Conservation (phyloP, 2,888 invertebrate genomes). For the Syritta pipiens region DNA sequence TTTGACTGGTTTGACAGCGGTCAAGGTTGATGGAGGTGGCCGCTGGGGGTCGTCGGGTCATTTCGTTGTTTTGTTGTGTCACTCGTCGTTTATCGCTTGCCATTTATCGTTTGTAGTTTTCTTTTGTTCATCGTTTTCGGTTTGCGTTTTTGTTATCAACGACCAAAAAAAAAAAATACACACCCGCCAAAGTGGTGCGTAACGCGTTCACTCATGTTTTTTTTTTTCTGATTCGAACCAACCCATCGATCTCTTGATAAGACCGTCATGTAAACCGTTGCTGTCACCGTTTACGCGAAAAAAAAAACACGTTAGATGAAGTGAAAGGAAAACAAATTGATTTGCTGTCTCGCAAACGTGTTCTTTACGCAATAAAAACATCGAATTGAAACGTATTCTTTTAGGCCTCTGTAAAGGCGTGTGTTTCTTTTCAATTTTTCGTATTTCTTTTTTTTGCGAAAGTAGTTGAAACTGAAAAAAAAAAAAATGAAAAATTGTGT, state of each 20-base stretch:
- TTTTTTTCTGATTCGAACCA: neutral
- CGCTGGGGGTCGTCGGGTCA: too few relatives aligned
- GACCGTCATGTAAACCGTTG: too few relatives aligned
- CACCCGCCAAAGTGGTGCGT: slow-evolving; percentile 1
- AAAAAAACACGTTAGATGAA: slow-evolving; percentile 11
- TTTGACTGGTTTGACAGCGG: slow-evolving; percentile 8
- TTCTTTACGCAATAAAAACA: neutral
- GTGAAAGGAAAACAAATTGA: slow-evolving; percentile 65
- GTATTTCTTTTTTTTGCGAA: slow-evolving; percentile 23
- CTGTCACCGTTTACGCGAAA: neutral
- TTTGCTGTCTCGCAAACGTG: too few relatives aligned
- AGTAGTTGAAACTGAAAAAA: slow-evolving; percentile 24
- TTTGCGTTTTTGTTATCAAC: slow-evolving; percentile 24
- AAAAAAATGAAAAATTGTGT: neutral
- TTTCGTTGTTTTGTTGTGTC: too few relatives aligned
- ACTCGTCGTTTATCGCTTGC: slow-evolving; percentile 6
- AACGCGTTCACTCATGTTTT: neutral
- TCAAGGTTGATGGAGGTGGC: slow-evolving; percentile 65
- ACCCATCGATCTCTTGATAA: neutral
- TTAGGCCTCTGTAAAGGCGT: neutral
- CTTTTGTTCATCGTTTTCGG: too few relatives aligned
- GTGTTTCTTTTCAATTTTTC: slow-evolving; percentile 15
- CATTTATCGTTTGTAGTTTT: neutral
- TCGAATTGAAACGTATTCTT: too few relatives aligned
- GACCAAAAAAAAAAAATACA: too few relatives aligned